A percentile compares a stretch with the other conserved stretches of the same genome.
Evolutionary conservation across 1,140 invertebrate species (phyloP).

Genomic region (Lordiphosa collinella): DNA sequence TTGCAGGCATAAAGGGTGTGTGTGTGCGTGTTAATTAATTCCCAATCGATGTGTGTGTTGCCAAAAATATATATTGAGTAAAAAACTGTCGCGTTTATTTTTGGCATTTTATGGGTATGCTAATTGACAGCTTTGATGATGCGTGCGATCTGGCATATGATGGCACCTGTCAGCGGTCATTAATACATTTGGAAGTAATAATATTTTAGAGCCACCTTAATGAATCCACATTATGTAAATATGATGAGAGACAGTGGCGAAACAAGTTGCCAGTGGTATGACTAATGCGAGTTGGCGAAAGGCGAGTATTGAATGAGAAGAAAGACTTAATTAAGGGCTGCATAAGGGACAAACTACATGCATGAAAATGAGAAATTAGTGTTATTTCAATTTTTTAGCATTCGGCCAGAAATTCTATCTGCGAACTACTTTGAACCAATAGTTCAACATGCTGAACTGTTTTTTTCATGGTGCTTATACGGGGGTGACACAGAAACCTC

Average conservation of each 20-base stretch:
- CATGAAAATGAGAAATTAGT: too few species aligned
- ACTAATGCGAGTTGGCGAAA: constrained; percentile 25
- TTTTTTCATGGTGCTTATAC: too few species aligned
- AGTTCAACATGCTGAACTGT: too few species aligned
- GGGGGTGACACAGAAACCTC: too few species aligned
- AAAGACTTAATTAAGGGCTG: not conserved
- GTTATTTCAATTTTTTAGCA: too few species aligned
- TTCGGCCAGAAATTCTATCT: too few species aligned
- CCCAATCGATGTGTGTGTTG: constrained; percentile 7
- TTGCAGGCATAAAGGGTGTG: constrained; percentile 22
- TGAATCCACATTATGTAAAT: constrained; percentile 46
- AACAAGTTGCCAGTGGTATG: constrained; percentile 31
- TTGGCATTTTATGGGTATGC: constrained; percentile 39
- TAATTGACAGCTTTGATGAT: constrained; percentile 57
- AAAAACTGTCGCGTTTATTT: constrained; percentile 48
- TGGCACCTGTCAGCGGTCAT: constrained; percentile 60
- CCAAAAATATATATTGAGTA: constrained; percentile 39
- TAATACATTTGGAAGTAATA: constrained; percentile 28
- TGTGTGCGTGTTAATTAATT: constrained; percentile 16
- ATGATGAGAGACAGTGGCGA: constrained; percentile 17
- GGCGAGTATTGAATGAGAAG: not conserved
- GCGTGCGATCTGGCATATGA: constrained; percentile 55
- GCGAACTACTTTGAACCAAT: too few species aligned
- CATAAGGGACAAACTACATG: too few species aligned
- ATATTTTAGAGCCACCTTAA: constrained; percentile 34